Percentiles rank a stretch among this genome's conserved stretches.
Conservation (phyloP, 2,113 vertebrate species). For the Probosciger aterrimus region DNA sequence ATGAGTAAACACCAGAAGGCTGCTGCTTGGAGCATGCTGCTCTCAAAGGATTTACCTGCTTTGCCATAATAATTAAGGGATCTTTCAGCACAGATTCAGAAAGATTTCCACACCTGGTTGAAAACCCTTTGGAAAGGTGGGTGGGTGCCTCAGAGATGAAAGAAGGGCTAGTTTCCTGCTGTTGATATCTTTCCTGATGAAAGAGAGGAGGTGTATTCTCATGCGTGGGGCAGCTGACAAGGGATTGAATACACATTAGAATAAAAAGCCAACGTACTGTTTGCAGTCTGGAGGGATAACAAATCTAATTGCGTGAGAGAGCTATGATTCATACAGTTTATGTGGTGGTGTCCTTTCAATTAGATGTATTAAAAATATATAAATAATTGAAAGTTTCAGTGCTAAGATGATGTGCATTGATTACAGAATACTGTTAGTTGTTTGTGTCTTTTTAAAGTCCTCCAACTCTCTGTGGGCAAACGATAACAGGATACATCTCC, state of each 20-base stretch:
- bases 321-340: slow-evolving; percentile 51
- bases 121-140: slow-evolving; percentile 61
- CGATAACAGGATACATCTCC: slow-evolving; percentile 33
- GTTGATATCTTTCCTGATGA: slow-evolving; percentile 61
- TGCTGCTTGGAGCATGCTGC: slow-evolving; percentile 31
- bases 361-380: slow-evolving; percentile 17
- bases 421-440: slow-evolving; percentile 39
- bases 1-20: slow-evolving; percentile 25
- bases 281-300: slow-evolving; percentile 52
- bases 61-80: slow-evolving; percentile 61
- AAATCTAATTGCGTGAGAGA: slow-evolving; percentile 34
- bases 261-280: slow-evolving; percentile 29
- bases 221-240: slow-evolving; percentile 49
- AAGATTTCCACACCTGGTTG: slow-evolving; percentile 55
- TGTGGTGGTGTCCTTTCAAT: slow-evolving; percentile 28
- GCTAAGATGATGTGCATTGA: slow-evolving; percentile 39
- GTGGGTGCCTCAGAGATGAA: slow-evolving; percentile 62
- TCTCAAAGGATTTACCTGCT: slow-evolving; percentile 47
- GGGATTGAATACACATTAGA: slow-evolving; percentile 36
- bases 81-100: slow-evolving; percentile 67
- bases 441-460: slow-evolving; percentile 40
- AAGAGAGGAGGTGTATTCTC: slow-evolving; percentile 57
- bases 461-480: slow-evolving; percentile 11
- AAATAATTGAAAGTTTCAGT: slow-evolving; percentile 44
- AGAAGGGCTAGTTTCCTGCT: slow-evolving; percentile 65